A percentile compares a stretch with the other conserved stretches of the same genome.
Conservation (phyloP, 2,797 vertebrate genomes). For the Glyptemys insculpta region DNA sequence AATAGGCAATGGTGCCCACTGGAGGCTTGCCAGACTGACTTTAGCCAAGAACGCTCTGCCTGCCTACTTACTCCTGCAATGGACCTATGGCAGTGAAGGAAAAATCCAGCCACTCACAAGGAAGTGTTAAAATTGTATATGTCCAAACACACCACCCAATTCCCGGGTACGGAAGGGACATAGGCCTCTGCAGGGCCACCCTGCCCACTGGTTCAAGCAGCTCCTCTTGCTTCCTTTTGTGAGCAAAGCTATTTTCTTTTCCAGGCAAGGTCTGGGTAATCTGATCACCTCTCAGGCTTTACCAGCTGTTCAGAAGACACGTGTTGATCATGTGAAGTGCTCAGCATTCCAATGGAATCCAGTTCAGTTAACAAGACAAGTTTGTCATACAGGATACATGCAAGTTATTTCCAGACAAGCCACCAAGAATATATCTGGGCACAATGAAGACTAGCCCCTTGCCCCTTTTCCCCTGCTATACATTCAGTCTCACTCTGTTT, state of each 20-base stretch:
- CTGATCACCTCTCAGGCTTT: not conserved
- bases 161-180: not conserved
- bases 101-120: not conserved
- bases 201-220: not conserved
- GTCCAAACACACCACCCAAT: not conserved
- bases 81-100: not conserved
- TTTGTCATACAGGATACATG: not conserved
- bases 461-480: not conserved
- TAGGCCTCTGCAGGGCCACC: not conserved
- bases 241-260: conserved; percentile 11
- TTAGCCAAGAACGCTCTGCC: not conserved
- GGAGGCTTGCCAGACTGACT: not conserved
- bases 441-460: not conserved
- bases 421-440: not conserved
- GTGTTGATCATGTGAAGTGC: conserved; percentile 10
- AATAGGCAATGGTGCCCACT: not conserved
- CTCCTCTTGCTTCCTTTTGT: not conserved
- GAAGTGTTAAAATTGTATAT: not conserved
- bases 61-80: not conserved
- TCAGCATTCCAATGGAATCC: conserved; percentile 29
- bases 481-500: rapidly evolving
- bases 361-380: conserved; percentile 18
- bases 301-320: conserved; percentile 54
- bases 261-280: not conserved
- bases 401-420: conserved; percentile 46